A percentile compares a stretch with the other conserved stretches of the same genome.
Evolutionary conservation across 2,113 vertebrate genomes (phyloP).

Genomic region (Anoura caudifer): DNA sequence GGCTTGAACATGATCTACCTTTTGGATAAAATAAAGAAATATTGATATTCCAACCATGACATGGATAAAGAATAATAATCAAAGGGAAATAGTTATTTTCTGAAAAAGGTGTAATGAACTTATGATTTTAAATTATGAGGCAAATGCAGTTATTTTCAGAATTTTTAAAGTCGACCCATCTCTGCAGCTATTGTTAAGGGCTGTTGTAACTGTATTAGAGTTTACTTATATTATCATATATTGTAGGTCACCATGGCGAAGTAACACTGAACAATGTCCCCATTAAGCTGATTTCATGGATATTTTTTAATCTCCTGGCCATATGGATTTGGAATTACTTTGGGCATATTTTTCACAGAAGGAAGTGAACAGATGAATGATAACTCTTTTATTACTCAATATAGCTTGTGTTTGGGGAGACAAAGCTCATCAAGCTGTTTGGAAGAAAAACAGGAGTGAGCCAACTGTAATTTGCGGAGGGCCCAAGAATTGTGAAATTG

Average conservation of each 20-base stretch:
- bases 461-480: conserved; percentile 64
- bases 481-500: conserved; percentile 52
- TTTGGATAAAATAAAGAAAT: conserved; percentile 50
- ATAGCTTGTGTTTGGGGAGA: conserved; percentile 72
- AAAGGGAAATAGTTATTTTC: neutral
- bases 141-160: neutral
- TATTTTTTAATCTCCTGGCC: conserved; percentile 52
- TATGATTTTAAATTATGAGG: conserved; percentile 2
- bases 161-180: neutral
- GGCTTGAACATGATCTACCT: conserved; percentile 24
- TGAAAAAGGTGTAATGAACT: neutral
- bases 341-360: conserved; percentile 8
- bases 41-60: neutral
- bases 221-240: neutral
- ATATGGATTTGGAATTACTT: conserved; percentile 67
- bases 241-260: neutral
- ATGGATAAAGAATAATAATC: neutral
- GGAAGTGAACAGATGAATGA: conserved; percentile 64
- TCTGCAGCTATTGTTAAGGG: neutral
- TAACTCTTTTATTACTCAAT: conserved; percentile 57
- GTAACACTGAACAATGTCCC: neutral
- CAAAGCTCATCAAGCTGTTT: conserved; percentile 66
- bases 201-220: neutral
- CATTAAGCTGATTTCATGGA: neutral
- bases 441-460: conserved; percentile 68